A percentile compares a stretch with the other conserved stretches of the same genome.
These are phyloP conservation scores for Zygogramma bicolorata DNA, from an alignment of 2,888 invertebrate species.

Conservation along the genomic window DNA sequence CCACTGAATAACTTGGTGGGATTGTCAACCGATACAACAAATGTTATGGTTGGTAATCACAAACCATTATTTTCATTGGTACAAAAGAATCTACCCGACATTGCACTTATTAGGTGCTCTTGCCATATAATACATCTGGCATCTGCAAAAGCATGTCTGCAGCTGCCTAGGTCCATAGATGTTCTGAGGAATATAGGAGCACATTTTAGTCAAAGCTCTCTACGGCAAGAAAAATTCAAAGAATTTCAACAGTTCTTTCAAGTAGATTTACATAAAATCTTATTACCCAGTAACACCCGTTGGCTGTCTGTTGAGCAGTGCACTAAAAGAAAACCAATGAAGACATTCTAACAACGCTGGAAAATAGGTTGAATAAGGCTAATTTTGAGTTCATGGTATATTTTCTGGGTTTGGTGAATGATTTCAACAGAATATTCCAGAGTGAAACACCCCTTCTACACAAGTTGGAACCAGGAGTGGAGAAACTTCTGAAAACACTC, in stretches of 20 bases:
- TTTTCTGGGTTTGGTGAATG: conserved; percentile 29
- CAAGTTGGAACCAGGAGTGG: conserved; percentile 40
- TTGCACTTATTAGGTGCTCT: conserved; percentile 7
- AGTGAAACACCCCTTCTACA: too few relatives aligned
- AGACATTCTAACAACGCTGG: conserved; percentile 2
- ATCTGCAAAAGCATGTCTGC: conserved; percentile 49
- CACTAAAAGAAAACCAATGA: conserved; percentile 20
- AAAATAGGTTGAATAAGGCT: not conserved
- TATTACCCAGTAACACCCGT: too few relatives aligned
- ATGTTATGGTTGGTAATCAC: not conserved
- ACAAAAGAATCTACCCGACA: not conserved
- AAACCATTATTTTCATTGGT: not conserved
- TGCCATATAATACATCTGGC: conserved; percentile 5
- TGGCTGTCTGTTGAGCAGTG: too few relatives aligned
- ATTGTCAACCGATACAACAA: not conserved
- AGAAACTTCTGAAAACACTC: conserved; percentile 35
- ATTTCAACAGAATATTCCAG: conserved; percentile 41
- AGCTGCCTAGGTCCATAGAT: conserved; percentile 49
- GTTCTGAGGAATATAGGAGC: conserved; percentile 45
- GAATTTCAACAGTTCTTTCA: conserved; percentile 52
- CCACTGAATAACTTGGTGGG: not conserved
- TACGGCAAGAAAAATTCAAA: conserved; percentile 33
- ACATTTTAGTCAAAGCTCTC: conserved; percentile 41
- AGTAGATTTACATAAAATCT: too few relatives aligned
- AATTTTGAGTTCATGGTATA: conserved; percentile 42